Conservation (phyloP, 2,888 invertebrate genomes). For the Clusia tigrina region DNA sequence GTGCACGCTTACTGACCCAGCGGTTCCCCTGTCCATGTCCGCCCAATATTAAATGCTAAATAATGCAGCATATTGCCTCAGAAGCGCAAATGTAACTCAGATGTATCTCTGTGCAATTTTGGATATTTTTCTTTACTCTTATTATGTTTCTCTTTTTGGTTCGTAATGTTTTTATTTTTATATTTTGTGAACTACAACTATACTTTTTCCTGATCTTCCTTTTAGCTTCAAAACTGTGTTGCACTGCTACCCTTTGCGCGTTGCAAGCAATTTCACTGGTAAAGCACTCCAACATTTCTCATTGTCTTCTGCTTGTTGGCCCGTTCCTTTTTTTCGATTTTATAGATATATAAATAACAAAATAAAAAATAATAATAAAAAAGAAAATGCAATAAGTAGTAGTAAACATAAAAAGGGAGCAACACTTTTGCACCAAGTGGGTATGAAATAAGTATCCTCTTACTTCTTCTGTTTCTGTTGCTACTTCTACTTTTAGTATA, state of each 20-base stretch:
- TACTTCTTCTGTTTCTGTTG: too few relatives aligned
- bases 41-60: slow-evolving; percentile 36
- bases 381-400: neutral
- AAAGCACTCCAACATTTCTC: slow-evolving; percentile 2
- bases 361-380: neutral
- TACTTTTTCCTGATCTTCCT: neutral
- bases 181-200: neutral
- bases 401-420: neutral
- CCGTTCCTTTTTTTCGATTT: neutral
- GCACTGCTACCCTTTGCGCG: neutral
- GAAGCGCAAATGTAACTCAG: slow-evolving; percentile 26
- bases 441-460: too few relatives aligned
- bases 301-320: neutral
- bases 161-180: neutral
- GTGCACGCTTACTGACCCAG: slow-evolving; percentile 21
- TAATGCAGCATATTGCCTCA: slow-evolving; percentile 52
- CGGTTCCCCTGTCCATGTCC: neutral
- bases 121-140: neutral
- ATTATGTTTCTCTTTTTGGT: neutral
- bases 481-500: too few relatives aligned
- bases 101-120: neutral
- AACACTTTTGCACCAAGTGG: slow-evolving; percentile 9
- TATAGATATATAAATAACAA: neutral
- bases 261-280: slow-evolving; percentile 5
- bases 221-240: neutral